Base-by-base conservation (phyloP, 2,113 vertebrate genomes). In the Nyctibius bracteatus region DNA sequence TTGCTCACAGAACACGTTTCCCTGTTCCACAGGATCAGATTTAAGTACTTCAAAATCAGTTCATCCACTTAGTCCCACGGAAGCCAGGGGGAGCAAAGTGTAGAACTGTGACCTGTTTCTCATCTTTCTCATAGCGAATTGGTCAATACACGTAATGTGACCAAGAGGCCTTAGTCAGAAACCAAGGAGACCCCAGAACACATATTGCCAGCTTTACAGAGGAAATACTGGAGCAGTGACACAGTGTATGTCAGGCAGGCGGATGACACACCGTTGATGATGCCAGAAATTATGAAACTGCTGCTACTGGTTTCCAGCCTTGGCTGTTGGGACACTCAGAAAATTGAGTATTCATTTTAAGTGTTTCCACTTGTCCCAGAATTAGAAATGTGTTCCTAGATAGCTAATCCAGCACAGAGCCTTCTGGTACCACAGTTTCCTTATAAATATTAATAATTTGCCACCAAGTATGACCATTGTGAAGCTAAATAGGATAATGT, bases 381-480 rank as follows among this genome's bases (percentile, higher is more conserved):
- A 61, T 54, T 66, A 80, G 41, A 66, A 94, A 84, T 28, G 21
- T 27, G 12, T 43, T 93, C 66, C 70, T 58, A 24, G 77, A 79
- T 8, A 74, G 39, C 21, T 75, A 89, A 91, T 88, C 49, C 84
- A 77, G 44, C 54, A 70, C 49, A 46, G 20, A 87, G 25, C 31
- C 37, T 81, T 81, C 67, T 77, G 47, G 25, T 70, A 30, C 46
- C 10, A 4, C 18, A 9, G 12, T 73, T 89, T 77, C 62, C 41
- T 90, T 67, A 90, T 75, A 81, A 82, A 88, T 94, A 85, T 80
- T 92, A 92, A 91, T 58, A 58, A 49, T 85, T 91, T 85, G 49
- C 44, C 66, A 75, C 87, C 70, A 58, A 49, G 49, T 49, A 37
- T 57, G 58, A 57, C 73, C 5, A 4, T 4, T 57, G 25, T 82